A percentile compares a stretch with the other conserved stretches of the same genome.
phyloP scores from a whole-genome alignment of 2,113 vertebrate genomes.

The Strigops habroptila region DNA sequence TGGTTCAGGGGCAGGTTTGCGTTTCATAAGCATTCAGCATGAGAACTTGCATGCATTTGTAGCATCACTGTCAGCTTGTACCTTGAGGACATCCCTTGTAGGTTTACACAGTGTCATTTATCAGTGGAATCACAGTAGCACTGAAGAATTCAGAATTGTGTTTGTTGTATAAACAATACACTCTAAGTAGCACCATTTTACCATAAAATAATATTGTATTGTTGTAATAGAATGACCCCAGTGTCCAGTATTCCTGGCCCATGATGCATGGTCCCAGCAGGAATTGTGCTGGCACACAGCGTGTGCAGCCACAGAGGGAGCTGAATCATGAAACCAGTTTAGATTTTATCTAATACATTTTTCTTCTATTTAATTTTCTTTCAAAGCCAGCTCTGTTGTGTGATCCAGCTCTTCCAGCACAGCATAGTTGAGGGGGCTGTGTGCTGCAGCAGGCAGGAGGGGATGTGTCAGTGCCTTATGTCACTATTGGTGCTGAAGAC shows the following conservation, averaged over 20 bases:
- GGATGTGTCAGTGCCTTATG: slow-evolving; percentile 57
- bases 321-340: not conserved
- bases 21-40: not conserved
- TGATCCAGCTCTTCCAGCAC: slow-evolving; percentile 5
- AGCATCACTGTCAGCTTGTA: not conserved
- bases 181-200: not conserved
- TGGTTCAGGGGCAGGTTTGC: not conserved
- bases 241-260: not conserved
- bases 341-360: not conserved
- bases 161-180: not conserved
- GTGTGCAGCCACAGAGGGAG: not conserved
- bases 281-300: not conserved
- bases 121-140: not conserved
- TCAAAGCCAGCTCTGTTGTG: not conserved
- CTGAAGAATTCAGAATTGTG: not conserved
- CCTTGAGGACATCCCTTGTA: not conserved
- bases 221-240: not conserved
- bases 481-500: slow-evolving; percentile 25
- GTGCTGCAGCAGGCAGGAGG: not conserved
- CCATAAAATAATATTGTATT: not conserved
- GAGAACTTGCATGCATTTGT: not conserved
- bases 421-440: slow-evolving; percentile 34
- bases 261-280: not conserved
- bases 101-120: not conserved
- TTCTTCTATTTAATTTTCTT: not conserved